These are phyloP conservation scores for Lasioglossum lativentre DNA, from an alignment of 2,888 invertebrate species.

Conservation along the genomic window DNA sequence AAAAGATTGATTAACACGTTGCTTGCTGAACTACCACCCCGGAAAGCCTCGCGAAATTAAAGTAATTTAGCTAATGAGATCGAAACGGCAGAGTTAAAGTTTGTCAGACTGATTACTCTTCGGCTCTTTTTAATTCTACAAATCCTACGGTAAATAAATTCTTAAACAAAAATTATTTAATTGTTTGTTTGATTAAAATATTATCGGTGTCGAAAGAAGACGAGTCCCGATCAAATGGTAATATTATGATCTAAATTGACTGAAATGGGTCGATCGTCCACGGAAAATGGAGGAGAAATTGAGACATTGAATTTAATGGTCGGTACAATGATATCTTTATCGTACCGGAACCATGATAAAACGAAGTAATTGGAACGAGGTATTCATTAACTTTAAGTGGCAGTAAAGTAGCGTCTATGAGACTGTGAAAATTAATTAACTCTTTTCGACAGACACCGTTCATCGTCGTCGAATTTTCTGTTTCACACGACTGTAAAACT, in stretches of 20 bases:
- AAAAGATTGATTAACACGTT: slow-evolving; percentile 1
- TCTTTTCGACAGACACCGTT: neutral
- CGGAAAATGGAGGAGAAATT: neutral
- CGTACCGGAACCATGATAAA: neutral
- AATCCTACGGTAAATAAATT: neutral
- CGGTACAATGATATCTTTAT: neutral
- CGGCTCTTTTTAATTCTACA: neutral
- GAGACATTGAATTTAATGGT: neutral
- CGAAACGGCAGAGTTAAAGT: neutral
- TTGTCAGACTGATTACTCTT: neutral
- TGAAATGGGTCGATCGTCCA: neutral
- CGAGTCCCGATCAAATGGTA: no score
- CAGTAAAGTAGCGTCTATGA: neutral
- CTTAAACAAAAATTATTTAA: no score
- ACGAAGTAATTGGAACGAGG: slow-evolving; percentile 1
- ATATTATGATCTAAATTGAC: neutral
- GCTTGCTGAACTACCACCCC: neutral
- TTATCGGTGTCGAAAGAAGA: no score
- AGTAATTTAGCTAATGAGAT: slow-evolving; percentile 6
- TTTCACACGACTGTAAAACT: neutral
- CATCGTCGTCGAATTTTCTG: neutral
- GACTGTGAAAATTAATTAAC: neutral
- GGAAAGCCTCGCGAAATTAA: neutral
- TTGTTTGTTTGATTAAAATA: no score
- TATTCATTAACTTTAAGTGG: slow-evolving; percentile 3